These are phyloP conservation scores for Amaurobius ferox DNA, from an alignment of 2,888 invertebrate genomes.

Conservation along the genomic window DNA sequence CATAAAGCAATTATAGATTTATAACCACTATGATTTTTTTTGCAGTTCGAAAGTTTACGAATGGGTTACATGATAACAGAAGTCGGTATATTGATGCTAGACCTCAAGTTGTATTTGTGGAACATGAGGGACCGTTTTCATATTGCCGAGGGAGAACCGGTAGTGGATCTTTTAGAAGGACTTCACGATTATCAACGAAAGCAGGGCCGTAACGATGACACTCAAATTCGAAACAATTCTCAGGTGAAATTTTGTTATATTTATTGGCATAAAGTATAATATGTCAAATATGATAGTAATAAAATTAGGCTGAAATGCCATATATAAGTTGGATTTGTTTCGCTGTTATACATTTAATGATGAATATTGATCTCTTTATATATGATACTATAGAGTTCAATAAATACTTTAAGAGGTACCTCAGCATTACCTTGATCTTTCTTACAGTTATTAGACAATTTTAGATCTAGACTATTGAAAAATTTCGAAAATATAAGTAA, in stretches of 20 bases:
- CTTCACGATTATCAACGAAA: conserved; percentile 63
- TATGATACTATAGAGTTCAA: too few species aligned
- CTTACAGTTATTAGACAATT: too few species aligned
- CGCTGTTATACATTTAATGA: too few species aligned
- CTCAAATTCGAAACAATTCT: conserved; percentile 52
- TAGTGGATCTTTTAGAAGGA: conserved; percentile 66
- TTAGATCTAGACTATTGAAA: too few species aligned
- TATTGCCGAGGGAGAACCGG: conserved; percentile 71
- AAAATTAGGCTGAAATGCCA: too few species aligned
- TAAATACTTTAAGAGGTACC: too few species aligned
- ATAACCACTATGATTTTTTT: background rate
- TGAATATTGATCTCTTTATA: too few species aligned
- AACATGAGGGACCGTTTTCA: conserved; percentile 66
- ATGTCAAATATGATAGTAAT: too few species aligned
- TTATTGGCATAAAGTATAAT: too few species aligned
- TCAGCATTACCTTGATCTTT: too few species aligned
- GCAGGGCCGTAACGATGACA: conserved; percentile 28
- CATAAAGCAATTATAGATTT: background rate
- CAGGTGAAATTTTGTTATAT: conserved; percentile 31
- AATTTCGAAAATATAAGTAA: too few species aligned
- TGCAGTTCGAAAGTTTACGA: conserved; percentile 70
- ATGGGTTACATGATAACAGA: conserved; percentile 72
- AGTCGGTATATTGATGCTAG: conserved; percentile 53
- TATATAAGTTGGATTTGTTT: too few species aligned
- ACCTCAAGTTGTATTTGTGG: conserved; percentile 58